phyloP scores from a whole-genome alignment of 2,888 invertebrate species.

The Hydropsyche betteni region DNA sequence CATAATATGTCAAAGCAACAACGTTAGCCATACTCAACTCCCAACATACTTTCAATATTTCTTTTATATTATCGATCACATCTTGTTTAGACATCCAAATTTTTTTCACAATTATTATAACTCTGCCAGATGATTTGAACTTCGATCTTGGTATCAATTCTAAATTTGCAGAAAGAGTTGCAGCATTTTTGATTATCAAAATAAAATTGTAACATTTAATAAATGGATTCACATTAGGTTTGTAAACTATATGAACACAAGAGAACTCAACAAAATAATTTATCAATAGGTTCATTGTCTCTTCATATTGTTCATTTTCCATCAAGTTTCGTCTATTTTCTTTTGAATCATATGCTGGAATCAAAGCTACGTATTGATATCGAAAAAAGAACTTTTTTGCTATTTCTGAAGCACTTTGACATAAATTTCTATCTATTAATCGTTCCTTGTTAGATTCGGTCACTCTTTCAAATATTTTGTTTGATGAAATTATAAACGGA shows the following conservation, averaged over 20 bases:
- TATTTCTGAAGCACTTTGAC: constrained; percentile 23
- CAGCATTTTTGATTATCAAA: constrained; percentile 39
- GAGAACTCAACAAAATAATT: constrained; percentile 17
- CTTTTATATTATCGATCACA: constrained; percentile 26
- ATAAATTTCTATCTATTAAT: background rate
- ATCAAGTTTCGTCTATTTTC: background rate
- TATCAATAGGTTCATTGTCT: constrained; percentile 40
- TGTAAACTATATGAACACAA: constrained; percentile 33
- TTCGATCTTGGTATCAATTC: constrained; percentile 31
- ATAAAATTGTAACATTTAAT: constrained; percentile 42
- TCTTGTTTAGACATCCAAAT: background rate
- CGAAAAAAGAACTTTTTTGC: constrained; percentile 27
- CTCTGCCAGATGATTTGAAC: constrained; percentile 40
- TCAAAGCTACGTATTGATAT: constrained; percentile 26
- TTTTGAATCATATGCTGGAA: constrained; percentile 1
- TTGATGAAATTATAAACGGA: background rate
- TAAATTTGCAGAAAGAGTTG: constrained; percentile 33
- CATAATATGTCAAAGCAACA: constrained; percentile 34
- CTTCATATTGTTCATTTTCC: constrained; percentile 24
- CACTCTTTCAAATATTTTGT: background rate
- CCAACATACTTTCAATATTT: constrained; percentile 44
- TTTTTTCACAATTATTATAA: constrained; percentile 42
- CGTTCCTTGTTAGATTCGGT: background rate
- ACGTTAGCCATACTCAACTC: constrained; percentile 43
- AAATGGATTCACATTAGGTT: no score